Evolutionary conservation across 2,797 vertebrate genomes (phyloP), one percentile per base, ranked within the genome.

Genomic region (Zenarchopterus dispar): DNA sequence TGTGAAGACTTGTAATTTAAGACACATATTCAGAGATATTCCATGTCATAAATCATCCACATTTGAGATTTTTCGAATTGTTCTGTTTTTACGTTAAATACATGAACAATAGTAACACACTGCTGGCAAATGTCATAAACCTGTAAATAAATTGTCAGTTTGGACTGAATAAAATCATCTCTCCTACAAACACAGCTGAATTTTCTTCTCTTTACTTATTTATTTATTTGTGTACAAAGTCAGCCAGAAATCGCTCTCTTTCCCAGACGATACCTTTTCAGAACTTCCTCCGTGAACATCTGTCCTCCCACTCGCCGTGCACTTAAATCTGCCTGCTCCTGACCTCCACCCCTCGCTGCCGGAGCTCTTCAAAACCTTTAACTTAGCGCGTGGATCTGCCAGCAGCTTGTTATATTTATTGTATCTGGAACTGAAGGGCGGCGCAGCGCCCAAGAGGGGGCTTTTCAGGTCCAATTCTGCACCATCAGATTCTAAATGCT

Each of bases 351-450:
- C 19, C 18, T 21, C 15, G 33, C 3, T 23, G 51, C 51, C 6
- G 13, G 28, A 56, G 56, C 41, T 51, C 62, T 53, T 22, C 53
- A 26, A 21, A 33, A 54, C 31, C 9, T 22, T 53, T 47, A 24
- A 50, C 26, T 44, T 9, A 19, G 41, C 3, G 18, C 2, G 33
- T 18, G n/a, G 48, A 22, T n/a, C 33, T 42, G 23, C n/a, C n/a
- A 49, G 19, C 19, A 48, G 18, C 39, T 13, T 36, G 23, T 19
- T 21, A 41, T 39, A 16, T 45, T 45, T 41, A 47, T 39, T 39
- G 13, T 15, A 31, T 31, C 7, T 28, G 26, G 26, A 28, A 28
- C 26, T 4, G 26, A 44, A 17, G 39, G 16, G 48, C 41, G 21
- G 13, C 17, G 17, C 19, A 13, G n/a, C 13, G 15, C 36, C 36